Evolutionary conservation across 2,797 vertebrate species (phyloP), one percentile per base, ranked within the genome.

Genomic region (Syndactyla subalaris): DNA sequence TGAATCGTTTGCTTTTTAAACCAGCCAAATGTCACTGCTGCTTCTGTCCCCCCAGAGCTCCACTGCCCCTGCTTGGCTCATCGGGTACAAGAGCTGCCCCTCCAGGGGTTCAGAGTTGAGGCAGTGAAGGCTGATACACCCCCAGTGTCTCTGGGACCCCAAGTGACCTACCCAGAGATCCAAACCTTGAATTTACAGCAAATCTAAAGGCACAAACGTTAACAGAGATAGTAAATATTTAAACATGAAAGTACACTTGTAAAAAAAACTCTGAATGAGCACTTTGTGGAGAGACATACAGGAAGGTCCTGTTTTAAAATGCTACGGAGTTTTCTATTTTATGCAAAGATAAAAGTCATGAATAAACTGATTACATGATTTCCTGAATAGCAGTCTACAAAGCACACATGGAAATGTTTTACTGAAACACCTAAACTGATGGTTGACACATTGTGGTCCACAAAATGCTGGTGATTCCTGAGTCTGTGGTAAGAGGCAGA

Each of bases 351-450:
- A 30, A 2, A 78, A 62, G 6, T 32, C 4, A 63, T 4, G 0
- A 49, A 48, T 41, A n/a, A 80, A 54, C 7, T 67, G 9, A 2
- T 72, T 55, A 29, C 14, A 34, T 12, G 7, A 63, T 46, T 85
- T 63, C 26, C 36, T 62, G 59, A 85, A 29, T 0, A 36, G 6
- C 4, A 18, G 46, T 62, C n/a, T 39, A 10, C 5, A 36, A 66
- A 68, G 5, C 26, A 67, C 10, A 72, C 0, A 0, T 3, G 6
- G 36, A 78, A 16, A 3, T 22, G 2, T 61, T 57, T 41, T 73
- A 20, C 34, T 39, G n/a, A 83, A 79, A 72, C 26, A 51, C 26
- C 39, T 58, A 19, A 54, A 46, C 7, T 70, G 46, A 23, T 58
- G 14, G 36, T 15, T 89, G 61, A 19, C 1, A 2, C 39, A 15